A percentile compares a stretch with the other conserved stretches of the same genome.
These are phyloP conservation scores for Plebejus argus DNA, from an alignment of 2,888 invertebrate genomes.

Conservation along the genomic window DNA sequence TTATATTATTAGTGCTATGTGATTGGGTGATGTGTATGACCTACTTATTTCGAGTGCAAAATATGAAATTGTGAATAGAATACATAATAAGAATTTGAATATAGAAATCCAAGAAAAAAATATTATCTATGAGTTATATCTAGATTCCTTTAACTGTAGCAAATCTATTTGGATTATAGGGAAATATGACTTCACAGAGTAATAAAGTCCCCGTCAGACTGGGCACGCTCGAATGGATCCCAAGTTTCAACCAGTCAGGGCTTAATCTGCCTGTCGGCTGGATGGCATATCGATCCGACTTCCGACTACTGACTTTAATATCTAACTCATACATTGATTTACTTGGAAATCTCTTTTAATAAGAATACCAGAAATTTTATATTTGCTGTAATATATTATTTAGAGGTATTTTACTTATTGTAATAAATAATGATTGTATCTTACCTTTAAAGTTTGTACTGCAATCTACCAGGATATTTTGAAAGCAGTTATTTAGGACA, in stretches of 20 bases:
- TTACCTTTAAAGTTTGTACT: conserved; percentile 29
- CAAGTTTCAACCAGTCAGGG: conserved; percentile 25
- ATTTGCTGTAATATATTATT: neutral
- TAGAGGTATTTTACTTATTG: neutral
- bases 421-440: neutral
- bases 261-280: conserved; percentile 15
- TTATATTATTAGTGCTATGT: neutral
- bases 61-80: no score
- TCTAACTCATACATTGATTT: neutral
- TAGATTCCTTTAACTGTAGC: neutral
- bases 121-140: neutral
- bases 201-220: conserved; percentile 26
- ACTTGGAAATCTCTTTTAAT: neutral
- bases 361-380: no score
- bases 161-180: neutral
- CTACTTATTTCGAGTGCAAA: no score
- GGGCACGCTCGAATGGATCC: conserved; percentile 10
- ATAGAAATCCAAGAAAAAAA: no score
- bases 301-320: neutral
- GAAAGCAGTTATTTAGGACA: conserved; percentile 62
- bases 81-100: no score
- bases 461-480: conserved; percentile 58
- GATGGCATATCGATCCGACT: conserved; percentile 17
- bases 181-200: neutral
- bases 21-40: neutral